A percentile compares a stretch with the other conserved stretches of the same genome.
Conservation (phyloP, 2,888 invertebrate genomes). For the Anoplius nigerrimus region DNA sequence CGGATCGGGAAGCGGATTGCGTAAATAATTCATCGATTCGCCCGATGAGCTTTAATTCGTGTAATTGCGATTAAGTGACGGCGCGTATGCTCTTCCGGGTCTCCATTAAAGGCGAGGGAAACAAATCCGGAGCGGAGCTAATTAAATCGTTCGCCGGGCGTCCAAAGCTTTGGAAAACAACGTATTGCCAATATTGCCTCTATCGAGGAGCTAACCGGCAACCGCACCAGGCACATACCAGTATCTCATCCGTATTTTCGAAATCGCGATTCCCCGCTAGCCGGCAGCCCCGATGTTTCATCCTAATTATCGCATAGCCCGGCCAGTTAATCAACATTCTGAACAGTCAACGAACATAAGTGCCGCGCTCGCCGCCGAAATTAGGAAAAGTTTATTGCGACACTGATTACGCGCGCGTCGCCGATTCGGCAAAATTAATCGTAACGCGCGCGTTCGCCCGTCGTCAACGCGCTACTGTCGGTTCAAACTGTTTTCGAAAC, state of each 20-base stretch:
- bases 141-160: not conserved
- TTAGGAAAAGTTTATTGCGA: conserved; percentile 16
- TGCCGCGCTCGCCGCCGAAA: not conserved
- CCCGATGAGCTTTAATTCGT: too few species aligned
- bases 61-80: too few species aligned
- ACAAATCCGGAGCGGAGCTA: not conserved
- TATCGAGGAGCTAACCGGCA: not conserved
- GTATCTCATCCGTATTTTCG: conserved; percentile 16
- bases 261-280: conserved; percentile 18
- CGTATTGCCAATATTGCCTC: conserved; percentile 3
- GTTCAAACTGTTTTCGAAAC: too few species aligned
- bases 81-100: not conserved
- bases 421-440: too few species aligned
- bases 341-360: conserved; percentile 13
- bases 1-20: too few species aligned
- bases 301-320: conserved; percentile 26
- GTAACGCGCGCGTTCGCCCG: too few species aligned
- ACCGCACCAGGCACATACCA: conserved; percentile 10
- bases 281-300: conserved; percentile 17
- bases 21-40: too few species aligned
- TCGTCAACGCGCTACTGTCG: too few species aligned
- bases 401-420: not conserved
- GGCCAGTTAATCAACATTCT: conserved; percentile 21
- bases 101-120: not conserved
- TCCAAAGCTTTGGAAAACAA: conserved; percentile 3